Evolutionary conservation across 1,140 invertebrate genomes (phyloP).

Genomic region (Delia radicum): DNA sequence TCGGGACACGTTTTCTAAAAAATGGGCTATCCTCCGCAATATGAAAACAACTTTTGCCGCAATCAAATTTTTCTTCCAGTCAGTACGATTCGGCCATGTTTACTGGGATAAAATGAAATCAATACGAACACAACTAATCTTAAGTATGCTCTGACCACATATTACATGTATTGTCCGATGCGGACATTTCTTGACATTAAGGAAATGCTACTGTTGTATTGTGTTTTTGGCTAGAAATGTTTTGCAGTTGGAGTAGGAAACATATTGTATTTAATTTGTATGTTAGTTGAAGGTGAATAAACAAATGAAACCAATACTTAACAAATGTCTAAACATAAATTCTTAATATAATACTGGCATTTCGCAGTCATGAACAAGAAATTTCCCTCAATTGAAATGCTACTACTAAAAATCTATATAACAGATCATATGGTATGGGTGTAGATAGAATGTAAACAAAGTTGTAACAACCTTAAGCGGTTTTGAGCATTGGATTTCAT

Average conservation of each 20-base stretch:
- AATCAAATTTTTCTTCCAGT: too few relatives aligned
- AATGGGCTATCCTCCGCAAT: too few relatives aligned
- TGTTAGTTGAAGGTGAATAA: neutral
- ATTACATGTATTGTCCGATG: too few relatives aligned
- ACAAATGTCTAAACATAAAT: conserved; percentile 19
- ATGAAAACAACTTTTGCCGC: conserved; percentile 1
- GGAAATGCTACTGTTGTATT: conserved; percentile 18
- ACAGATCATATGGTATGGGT: neutral
- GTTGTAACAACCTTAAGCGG: conserved; percentile 14
- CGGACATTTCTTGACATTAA: conserved; percentile 8
- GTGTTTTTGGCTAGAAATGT: neutral
- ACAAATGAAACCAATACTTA: conserved; percentile 24
- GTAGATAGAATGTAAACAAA: neutral
- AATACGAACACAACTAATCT: too few relatives aligned
- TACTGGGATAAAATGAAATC: neutral
- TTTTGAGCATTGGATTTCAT: conserved; percentile 7
- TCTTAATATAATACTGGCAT: neutral
- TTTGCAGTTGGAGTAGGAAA: neutral
- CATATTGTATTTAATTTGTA: neutral
- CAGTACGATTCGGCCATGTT: neutral
- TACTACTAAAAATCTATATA: neutral
- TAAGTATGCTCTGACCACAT: too few relatives aligned
- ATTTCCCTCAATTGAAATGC: neutral
- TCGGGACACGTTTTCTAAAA: too few relatives aligned
- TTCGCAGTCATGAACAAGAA: neutral